These are phyloP conservation scores for Anguilla anguilla DNA, from an alignment of 2,797 vertebrate genomes.

Conservation along the genomic window DNA sequence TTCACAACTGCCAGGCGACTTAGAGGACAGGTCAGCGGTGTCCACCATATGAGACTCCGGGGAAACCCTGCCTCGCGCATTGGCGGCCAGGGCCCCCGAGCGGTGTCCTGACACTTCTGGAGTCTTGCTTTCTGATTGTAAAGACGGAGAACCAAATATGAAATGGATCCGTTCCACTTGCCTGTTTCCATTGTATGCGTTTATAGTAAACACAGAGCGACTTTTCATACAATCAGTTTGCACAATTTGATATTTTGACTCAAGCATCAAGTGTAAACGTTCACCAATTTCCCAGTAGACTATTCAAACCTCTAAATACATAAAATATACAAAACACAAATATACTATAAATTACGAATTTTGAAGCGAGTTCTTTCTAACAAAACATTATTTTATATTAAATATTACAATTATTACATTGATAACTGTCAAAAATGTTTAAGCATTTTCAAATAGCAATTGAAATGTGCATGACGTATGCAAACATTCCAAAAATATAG, in stretches of 20 bases:
- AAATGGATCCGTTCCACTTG: not conserved
- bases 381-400: not conserved
- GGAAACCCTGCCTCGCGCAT: slow-evolving; percentile 70
- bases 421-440: not conserved
- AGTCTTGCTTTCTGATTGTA: slow-evolving; percentile 66
- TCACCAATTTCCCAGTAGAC: not conserved
- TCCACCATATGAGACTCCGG: slow-evolving; percentile 77
- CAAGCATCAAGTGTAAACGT: not conserved
- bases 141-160: not conserved
- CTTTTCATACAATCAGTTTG: not conserved
- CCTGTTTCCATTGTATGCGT: not conserved
- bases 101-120: slow-evolving; percentile 52
- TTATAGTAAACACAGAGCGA: not conserved
- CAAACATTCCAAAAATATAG: not conserved
- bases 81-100: slow-evolving; percentile 53
- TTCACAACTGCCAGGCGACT: slow-evolving; percentile 82
- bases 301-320: not conserved
- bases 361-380: not conserved
- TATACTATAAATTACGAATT: not conserved
- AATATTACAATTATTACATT: not conserved
- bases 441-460: not conserved
- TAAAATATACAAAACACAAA: not conserved
- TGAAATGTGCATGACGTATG: not conserved
- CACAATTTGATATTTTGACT: not conserved
- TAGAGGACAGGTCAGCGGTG: slow-evolving; percentile 73